Percentiles rank a stretch among this genome's conserved stretches.
Conservation (phyloP, 2,888 invertebrate genomes). For the Himalopsyche tibetana region DNA sequence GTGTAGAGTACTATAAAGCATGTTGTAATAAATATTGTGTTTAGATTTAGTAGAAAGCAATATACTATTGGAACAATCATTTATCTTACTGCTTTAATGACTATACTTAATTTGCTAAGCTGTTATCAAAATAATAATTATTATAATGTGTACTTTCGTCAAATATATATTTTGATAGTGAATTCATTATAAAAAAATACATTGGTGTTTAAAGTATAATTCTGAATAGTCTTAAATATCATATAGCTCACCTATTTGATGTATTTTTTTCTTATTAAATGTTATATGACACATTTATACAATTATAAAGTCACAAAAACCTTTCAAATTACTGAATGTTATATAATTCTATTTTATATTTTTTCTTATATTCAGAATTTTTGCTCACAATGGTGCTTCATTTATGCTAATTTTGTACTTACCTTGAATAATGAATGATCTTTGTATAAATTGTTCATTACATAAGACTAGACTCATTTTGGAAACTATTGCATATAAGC, state of each 20-base stretch:
- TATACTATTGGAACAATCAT: constrained; percentile 31
- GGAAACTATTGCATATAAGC: too few species aligned
- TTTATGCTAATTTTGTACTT: background rate
- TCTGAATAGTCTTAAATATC: background rate
- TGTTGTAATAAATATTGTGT: constrained; percentile 13
- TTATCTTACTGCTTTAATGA: background rate
- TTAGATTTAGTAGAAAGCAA: constrained; percentile 35
- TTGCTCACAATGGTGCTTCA: constrained; percentile 5
- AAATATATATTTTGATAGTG: constrained; percentile 14
- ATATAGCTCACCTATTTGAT: too few species aligned
- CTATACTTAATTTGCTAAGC: background rate
- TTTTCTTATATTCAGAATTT: background rate
- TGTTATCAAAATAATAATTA: background rate
- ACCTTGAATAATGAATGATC: constrained; percentile 30
- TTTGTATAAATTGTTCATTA: background rate
- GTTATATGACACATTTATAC: too few species aligned
- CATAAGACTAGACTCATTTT: too few species aligned
- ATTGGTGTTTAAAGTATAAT: constrained; percentile 18
- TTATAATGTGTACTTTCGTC: background rate
- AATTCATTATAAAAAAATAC: background rate
- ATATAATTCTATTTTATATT: too few species aligned
- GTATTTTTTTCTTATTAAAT: too few species aligned
- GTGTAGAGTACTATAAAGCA: background rate
- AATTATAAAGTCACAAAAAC: too few species aligned
- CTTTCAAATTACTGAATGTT: too few species aligned